Conservation (phyloP, 2,113 vertebrate species). For the Antigone vipio region DNA sequence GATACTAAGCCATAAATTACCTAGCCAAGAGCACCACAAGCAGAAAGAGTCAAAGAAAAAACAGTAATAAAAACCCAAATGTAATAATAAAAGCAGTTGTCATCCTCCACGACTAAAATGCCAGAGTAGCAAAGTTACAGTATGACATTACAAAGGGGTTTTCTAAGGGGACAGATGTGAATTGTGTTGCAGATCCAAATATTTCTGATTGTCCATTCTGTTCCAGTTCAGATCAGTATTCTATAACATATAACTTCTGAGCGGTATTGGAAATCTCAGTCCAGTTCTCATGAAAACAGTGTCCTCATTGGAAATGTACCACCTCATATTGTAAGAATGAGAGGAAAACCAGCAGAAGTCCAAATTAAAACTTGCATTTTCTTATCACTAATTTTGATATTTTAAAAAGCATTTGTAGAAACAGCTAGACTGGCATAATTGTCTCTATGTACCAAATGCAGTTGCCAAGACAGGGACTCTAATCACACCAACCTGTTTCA, state of each 20-base stretch:
- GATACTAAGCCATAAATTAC: slow-evolving; percentile 10
- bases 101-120: neutral
- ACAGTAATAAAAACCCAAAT: neutral
- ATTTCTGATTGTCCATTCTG: neutral
- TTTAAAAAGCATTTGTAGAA: neutral
- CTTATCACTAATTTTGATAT: neutral
- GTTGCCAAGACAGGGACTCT: neutral
- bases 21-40: neutral
- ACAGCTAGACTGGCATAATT: neutral
- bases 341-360: neutral
- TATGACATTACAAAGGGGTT: neutral
- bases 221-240: neutral
- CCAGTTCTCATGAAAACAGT: neutral
- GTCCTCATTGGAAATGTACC: neutral
- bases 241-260: neutral
- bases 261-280: neutral
- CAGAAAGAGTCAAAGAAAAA: neutral
- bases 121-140: neutral
- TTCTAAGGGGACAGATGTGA: neutral
- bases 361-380: neutral
- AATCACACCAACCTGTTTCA: neutral
- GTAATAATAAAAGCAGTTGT: neutral
- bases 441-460: neutral
- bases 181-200: neutral
- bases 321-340: neutral